These are phyloP conservation scores for Agapetus fuscipes DNA, from an alignment of 2,888 invertebrate genomes.

Conservation along the genomic window DNA sequence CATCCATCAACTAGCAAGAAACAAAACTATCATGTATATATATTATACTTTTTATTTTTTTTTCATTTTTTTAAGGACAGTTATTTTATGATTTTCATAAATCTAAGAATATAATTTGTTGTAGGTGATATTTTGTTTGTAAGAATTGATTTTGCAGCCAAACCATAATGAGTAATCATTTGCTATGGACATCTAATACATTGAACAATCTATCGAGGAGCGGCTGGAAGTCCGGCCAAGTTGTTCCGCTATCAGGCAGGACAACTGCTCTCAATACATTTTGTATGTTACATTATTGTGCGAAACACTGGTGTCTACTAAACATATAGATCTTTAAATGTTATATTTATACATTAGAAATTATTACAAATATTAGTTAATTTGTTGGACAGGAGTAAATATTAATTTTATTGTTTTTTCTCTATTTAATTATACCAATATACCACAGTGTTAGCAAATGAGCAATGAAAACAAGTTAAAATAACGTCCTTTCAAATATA, in stretches of 20 bases:
- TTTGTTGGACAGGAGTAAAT: too few species aligned
- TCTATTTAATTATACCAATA: too few species aligned
- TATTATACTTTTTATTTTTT: slow-evolving; percentile 13
- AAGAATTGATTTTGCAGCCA: too few species aligned
- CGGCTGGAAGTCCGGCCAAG: neutral
- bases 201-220: neutral
- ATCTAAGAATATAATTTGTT: slow-evolving; percentile 18
- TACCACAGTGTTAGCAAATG: slow-evolving; percentile 23
- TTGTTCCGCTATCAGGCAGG: neutral
- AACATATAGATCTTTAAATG: slow-evolving; percentile 4
- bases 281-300: neutral
- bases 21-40: too few species aligned
- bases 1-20: too few species aligned
- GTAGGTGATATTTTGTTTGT: slow-evolving; percentile 14
- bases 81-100: slow-evolving; percentile 15
- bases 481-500: slow-evolving; percentile 2
- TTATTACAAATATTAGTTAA: too few species aligned
- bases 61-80: slow-evolving; percentile 14
- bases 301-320: too few species aligned
- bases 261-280: neutral
- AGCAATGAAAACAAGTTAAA: slow-evolving; percentile 14
- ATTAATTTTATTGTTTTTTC: too few species aligned
- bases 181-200: too few species aligned
- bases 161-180: too few species aligned
- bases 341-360: too few species aligned